Base-by-base conservation (phyloP, 2,113 vertebrate species). In the Osmerus mordax region DNA sequence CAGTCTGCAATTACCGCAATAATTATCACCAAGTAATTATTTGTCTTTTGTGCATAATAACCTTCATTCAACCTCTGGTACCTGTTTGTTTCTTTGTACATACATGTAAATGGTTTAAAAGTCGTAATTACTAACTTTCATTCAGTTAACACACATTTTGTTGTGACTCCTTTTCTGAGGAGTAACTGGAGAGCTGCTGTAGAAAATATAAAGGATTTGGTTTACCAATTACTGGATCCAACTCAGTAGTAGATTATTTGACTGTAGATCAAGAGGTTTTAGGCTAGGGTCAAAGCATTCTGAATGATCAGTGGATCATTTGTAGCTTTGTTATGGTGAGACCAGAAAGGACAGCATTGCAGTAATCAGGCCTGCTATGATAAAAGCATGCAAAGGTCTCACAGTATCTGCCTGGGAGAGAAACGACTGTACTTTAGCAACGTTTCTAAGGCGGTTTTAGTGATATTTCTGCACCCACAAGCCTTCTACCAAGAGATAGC, bases 21-120 rank as follows among this genome's bases (percentile, higher is more conserved):
- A 84, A 86, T 87, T 81, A 70, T 71, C 71, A 63, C 80, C 83
- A 86, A 87, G 80, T 70, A 71, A 77, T 59, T 67, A 23, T 83
- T 84, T 85, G 81, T 87, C 76, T 84, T 77, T 72, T 58, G 28
- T 78, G 74, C 84, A 75, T 79, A 83, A 83, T 83, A 72, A 79
- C 76, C 77, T 82, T 54, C 78, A 80, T 87, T 76, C 73, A 74
- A 77, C 70, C 70, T 81, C 65, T 79, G 1, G 1, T n/a, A 66
- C 80, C 73, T 66, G 60, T 52, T 74, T 28, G 54, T 72, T 60
- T 61, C 77, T 60, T 60, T 23, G 60, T 18, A 14, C 28, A 28
- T 18, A 16, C 32, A 28, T 18, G 14, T 36, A 64, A n/a, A 36
- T 32, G 12, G 15, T 18, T 62, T 64, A 64, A 64, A 29, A 18